Evolutionary conservation across 37 sponge, comb jelly and placozoan species (phyloP), one percentile per base, ranked within the genome.

Genomic region (Aphrocallistes beatrix): DNA sequence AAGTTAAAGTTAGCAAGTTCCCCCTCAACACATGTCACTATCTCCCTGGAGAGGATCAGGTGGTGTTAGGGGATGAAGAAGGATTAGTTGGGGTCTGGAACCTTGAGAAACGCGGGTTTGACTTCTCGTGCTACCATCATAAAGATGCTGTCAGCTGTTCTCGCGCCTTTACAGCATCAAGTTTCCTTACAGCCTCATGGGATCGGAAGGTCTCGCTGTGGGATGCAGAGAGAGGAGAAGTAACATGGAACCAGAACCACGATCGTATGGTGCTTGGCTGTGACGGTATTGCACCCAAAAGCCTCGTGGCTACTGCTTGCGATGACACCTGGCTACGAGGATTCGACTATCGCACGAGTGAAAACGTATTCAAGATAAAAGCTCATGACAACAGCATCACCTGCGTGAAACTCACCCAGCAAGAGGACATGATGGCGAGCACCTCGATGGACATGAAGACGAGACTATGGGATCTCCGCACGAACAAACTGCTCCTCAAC

Each of bases 361-460:
- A 30, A 19, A 60, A 60, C 28, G 34, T 60, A 13, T 60, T 60
- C 34, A 30, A 60, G 75, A 25, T 60, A 3, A 60, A 60, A 60
- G 75, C 75, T 60, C 75, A 60, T 13, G 75, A 60, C 75, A 60
- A 60, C 75, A 60, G 75, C 34, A 60, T 60, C 34, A 60, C 75
- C 8, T 60, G 75, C n/a, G 75, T 60, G 34, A 21, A 30, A 30
- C 6, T 60, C 28, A 25, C 75, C n/a, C 8, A 1, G 1, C n/a
- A 30, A 6, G 75, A 30, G 3, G 75, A 60, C 6, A 30, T 60
- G 75, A 8, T 60, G 34, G 75, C n/a, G 6, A 60, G 75, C 75
- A 60, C 75, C n/a, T 60, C 75, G 10, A 60, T 60, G 75, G 75
- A 60, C 75, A 19, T 19, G 10, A 60, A 28, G 34, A 30, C n/a